Conservation (phyloP, 2,888 invertebrate species). For the Acanthococcus lagerstroemiae region DNA sequence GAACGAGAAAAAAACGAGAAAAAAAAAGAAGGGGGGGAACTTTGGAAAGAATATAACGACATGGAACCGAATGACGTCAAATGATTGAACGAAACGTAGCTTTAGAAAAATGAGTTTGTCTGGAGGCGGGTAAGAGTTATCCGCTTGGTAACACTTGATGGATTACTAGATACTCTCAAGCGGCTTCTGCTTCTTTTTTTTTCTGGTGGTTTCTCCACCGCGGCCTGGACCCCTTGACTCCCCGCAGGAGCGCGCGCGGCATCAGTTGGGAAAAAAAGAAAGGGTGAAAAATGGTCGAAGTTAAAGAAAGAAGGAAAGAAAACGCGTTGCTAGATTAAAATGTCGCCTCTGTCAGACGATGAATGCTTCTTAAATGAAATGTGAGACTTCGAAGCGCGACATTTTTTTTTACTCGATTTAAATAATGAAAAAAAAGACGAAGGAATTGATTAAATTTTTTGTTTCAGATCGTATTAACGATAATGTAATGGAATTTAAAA, state of each 20-base stretch:
- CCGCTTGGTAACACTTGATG: slow-evolving; percentile 25
- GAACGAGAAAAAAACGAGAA: neutral
- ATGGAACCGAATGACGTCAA: slow-evolving; percentile 27
- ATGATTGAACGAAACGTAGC: slow-evolving; percentile 23
- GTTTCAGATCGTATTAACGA: too few relatives aligned
- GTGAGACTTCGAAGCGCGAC: slow-evolving; percentile 22
- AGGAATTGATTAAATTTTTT: slow-evolving; percentile 20
- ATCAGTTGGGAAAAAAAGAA: slow-evolving; percentile 24
- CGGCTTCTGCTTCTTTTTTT: slow-evolving; percentile 13
- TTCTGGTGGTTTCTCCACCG: slow-evolving; percentile 7
- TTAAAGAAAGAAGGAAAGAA: slow-evolving; percentile 18
- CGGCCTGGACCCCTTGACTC: neutral
- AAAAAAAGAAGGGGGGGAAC: neutral
- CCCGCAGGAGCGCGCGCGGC: neutral
- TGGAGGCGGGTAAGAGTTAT: slow-evolving; percentile 26
- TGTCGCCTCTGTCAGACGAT: slow-evolving; percentile 30
- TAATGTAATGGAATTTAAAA: too few relatives aligned
- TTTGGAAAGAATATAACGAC: slow-evolving; percentile 8
- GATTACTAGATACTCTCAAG: slow-evolving; percentile 26
- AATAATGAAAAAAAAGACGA: slow-evolving; percentile 24
- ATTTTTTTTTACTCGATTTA: slow-evolving; percentile 8
- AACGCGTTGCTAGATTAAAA: slow-evolving; percentile 29
- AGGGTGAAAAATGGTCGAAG: slow-evolving; percentile 30
- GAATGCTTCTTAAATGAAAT: slow-evolving; percentile 30
- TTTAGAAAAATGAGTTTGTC: slow-evolving; percentile 29